A percentile compares a stretch with the other conserved stretches of the same genome.
Evolutionary conservation across 2,888 invertebrate species (phyloP).

Genomic region (Apamea epomidion): DNA sequence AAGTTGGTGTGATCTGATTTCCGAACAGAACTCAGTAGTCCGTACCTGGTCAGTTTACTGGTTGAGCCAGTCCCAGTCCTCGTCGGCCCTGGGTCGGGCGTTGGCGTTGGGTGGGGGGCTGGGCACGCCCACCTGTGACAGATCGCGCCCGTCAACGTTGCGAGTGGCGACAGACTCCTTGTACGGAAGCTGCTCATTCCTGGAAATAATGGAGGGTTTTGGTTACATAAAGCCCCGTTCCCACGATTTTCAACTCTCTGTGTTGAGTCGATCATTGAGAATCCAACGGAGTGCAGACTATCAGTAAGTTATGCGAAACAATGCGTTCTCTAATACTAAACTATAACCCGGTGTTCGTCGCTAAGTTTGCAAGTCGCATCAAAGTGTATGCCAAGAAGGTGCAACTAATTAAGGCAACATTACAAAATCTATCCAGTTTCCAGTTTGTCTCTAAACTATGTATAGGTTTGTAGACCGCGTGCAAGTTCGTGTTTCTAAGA

Average conservation of each 20-base stretch:
- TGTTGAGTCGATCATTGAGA: background rate
- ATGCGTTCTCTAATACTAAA: background rate
- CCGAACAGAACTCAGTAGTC: background rate
- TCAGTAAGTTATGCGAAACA: background rate
- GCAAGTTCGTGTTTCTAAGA: background rate
- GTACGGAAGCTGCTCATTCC: slow-evolving; percentile 85
- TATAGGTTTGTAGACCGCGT: background rate
- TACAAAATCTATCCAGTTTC: background rate
- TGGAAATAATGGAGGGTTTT: slow-evolving; percentile 55
- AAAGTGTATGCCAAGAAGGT: background rate
- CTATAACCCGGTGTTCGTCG: background rate
- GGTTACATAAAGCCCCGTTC: background rate
- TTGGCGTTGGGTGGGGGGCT: slow-evolving; percentile 84
- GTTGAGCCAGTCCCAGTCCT: slow-evolving; percentile 87
- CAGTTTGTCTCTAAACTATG: background rate
- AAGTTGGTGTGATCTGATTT: background rate
- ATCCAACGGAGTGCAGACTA: background rate
- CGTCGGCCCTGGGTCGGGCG: slow-evolving; percentile 52
- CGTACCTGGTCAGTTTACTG: slow-evolving; percentile 71
- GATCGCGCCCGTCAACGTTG: slow-evolving; percentile 82
- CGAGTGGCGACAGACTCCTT: slow-evolving; percentile 82
- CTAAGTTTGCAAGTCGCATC: too few species aligned
- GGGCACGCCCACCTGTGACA: slow-evolving; percentile 83
- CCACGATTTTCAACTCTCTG: background rate
- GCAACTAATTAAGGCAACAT: background rate